These are phyloP conservation scores for Steatocranus sp. DNA, from an alignment of 2,797 vertebrate species.

Conservation along the genomic window DNA sequence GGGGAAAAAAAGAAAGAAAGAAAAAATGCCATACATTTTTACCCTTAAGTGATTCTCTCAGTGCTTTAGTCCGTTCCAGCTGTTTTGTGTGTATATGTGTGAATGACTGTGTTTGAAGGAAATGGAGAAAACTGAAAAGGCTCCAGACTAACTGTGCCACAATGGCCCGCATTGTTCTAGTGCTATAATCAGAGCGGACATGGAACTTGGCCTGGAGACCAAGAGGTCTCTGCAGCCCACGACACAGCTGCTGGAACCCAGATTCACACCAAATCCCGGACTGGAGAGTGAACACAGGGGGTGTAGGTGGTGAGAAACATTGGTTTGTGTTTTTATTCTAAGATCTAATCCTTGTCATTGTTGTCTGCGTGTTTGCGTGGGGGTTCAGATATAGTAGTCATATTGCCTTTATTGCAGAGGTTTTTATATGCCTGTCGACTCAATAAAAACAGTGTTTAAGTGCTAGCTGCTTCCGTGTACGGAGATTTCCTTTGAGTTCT, in stretches of 20 bases:
- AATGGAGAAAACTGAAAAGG: slow-evolving; percentile 47
- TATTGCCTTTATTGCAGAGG: background rate
- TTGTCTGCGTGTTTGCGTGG: background rate
- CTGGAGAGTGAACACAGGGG: slow-evolving; percentile 11
- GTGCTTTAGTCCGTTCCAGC: slow-evolving; percentile 27
- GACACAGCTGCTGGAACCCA: slow-evolving; percentile 73
- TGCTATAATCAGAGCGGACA: slow-evolving; percentile 77
- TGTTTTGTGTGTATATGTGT: slow-evolving; percentile 4
- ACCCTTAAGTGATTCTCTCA: slow-evolving; percentile 51
- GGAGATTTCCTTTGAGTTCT: background rate
- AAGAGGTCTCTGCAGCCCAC: slow-evolving; percentile 69
- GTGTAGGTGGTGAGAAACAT: background rate
- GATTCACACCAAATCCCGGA: slow-evolving; percentile 48
- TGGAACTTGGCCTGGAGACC: slow-evolving; percentile 72
- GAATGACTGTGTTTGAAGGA: slow-evolving; percentile 38
- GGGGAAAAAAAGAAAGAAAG: background rate
- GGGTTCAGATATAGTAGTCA: background rate
- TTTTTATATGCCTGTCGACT: background rate
- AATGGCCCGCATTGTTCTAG: slow-evolving; percentile 76
- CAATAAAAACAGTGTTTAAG: background rate
- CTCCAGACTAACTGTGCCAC: slow-evolving; percentile 54
- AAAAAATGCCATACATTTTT: slow-evolving; percentile 39
- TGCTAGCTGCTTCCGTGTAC: background rate
- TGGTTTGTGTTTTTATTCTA: background rate
- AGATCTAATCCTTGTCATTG: background rate